These are phyloP conservation scores for Stichodactyla helianthus DNA, from an alignment of 64 coral and sea anemone genomes.

Conservation along the genomic window DNA sequence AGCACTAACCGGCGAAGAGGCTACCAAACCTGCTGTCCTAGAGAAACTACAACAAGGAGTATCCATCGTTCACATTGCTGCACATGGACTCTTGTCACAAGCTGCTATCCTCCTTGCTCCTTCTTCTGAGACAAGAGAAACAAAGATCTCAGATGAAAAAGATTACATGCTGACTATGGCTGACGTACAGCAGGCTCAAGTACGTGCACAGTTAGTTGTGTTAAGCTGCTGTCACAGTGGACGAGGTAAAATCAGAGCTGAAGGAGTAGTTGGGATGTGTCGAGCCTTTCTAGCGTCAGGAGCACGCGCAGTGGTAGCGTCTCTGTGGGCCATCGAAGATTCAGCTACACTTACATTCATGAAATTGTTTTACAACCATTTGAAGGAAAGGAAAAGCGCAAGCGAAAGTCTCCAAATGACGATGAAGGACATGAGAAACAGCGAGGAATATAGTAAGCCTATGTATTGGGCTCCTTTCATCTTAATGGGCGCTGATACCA, in stretches of 20 bases:
- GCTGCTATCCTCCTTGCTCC: neutral
- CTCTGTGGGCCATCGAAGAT: constrained; percentile 26
- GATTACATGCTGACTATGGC: constrained; percentile 44
- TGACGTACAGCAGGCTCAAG: constrained; percentile 15
- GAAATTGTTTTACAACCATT: neutral
- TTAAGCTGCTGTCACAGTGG: constrained; percentile 47
- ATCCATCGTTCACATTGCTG: neutral
- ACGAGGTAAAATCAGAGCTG: constrained; percentile 31
- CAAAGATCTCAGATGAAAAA: constrained; percentile 26
- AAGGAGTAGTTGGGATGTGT: constrained; percentile 19
- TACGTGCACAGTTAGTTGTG: constrained; percentile 38
- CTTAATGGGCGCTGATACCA: constrained; percentile 32
- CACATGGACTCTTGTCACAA: neutral
- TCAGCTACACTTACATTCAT: neutral
- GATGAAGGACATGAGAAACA: neutral
- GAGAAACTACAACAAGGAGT: neutral
- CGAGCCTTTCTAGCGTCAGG: constrained; percentile 19
- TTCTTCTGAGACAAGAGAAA: neutral
- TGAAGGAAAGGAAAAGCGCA: neutral
- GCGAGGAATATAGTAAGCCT: neutral
- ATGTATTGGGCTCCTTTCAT: constrained; percentile 42
- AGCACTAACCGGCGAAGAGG: neutral
- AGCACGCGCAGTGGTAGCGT: constrained; percentile 33
- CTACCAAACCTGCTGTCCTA: neutral
- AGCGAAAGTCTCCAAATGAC: neutral